Conservation (phyloP, 1,140 invertebrate species). For the Anadara kagoshimensis region DNA sequence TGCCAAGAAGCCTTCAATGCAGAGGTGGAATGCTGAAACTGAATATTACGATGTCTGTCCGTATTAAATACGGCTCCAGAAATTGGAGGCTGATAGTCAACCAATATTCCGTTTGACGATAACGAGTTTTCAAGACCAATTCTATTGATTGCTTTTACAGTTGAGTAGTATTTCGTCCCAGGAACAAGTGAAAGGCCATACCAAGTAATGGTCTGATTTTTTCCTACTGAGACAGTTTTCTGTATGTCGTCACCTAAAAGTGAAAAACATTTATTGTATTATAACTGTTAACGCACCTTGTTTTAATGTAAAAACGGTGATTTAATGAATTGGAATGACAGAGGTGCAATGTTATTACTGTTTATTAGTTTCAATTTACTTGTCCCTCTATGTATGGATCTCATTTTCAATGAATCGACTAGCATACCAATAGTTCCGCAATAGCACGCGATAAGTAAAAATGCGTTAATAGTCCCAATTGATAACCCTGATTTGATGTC, state of each 20-base stretch:
- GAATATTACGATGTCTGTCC: neutral
- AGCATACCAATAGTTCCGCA: too few species aligned
- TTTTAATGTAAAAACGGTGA: neutral
- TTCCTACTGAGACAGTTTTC: neutral
- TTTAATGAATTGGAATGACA: neutral
- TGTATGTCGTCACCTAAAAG: constrained; percentile 2
- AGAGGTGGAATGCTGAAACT: neutral
- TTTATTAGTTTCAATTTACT: neutral
- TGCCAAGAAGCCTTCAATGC: neutral
- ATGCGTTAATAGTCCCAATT: too few species aligned
- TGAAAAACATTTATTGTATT: too few species aligned
- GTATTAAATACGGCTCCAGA: constrained; percentile 26
- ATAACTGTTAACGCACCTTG: too few species aligned
- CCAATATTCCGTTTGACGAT: constrained; percentile 36
- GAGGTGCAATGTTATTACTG: neutral
- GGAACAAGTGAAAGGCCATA: constrained; percentile 1
- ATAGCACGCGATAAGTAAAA: too few species aligned
- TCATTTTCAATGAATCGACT: too few species aligned
- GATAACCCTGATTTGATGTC: too few species aligned
- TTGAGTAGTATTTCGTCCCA: constrained; percentile 20
- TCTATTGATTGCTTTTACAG: constrained; percentile 40
- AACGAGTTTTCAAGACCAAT: constrained; percentile 29
- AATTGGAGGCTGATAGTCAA: constrained; percentile 40
- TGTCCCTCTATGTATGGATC: too few species aligned
- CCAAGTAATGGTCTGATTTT: neutral